Conservation (phyloP, 2,888 invertebrate genomes). For the Listrodromus nycthemerus region DNA sequence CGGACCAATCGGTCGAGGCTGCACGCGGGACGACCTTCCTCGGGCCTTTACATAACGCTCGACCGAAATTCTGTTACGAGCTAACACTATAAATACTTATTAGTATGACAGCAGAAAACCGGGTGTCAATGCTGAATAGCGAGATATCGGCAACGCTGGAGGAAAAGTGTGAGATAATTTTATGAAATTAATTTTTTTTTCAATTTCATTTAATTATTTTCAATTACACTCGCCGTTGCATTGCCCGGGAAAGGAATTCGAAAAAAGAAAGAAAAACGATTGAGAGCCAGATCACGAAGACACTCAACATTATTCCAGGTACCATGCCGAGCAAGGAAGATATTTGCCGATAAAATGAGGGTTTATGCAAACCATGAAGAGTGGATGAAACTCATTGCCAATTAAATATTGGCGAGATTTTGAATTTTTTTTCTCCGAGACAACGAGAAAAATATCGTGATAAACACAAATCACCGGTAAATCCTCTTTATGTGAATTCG, state of each 20-base stretch:
- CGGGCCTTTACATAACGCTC: conserved; percentile 66
- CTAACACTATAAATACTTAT: conserved; percentile 64
- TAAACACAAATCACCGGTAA: too few species aligned
- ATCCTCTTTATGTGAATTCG: too few species aligned
- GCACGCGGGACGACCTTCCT: conserved; percentile 58
- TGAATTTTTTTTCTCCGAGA: too few species aligned
- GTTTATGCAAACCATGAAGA: too few species aligned
- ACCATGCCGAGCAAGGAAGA: too few species aligned
- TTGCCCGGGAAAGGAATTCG: not conserved
- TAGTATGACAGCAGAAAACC: conserved; percentile 51
- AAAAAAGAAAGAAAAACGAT: not conserved
- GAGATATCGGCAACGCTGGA: not conserved
- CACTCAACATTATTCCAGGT: too few species aligned
- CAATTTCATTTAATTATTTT: not conserved
- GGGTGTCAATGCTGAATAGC: conserved; percentile 56
- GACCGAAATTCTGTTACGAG: conserved; percentile 55
- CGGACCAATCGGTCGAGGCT: conserved; percentile 17
- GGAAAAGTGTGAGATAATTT: not conserved
- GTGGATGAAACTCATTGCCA: too few species aligned
- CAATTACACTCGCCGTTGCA: not conserved
- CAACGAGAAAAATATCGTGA: too few species aligned
- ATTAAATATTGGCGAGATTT: too few species aligned
- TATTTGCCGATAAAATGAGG: too few species aligned
- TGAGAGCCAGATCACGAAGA: not conserved
- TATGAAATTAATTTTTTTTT: not conserved